Base-by-base conservation (phyloP, 2,113 vertebrate genomes). In the Lethenteron reissneri region DNA sequence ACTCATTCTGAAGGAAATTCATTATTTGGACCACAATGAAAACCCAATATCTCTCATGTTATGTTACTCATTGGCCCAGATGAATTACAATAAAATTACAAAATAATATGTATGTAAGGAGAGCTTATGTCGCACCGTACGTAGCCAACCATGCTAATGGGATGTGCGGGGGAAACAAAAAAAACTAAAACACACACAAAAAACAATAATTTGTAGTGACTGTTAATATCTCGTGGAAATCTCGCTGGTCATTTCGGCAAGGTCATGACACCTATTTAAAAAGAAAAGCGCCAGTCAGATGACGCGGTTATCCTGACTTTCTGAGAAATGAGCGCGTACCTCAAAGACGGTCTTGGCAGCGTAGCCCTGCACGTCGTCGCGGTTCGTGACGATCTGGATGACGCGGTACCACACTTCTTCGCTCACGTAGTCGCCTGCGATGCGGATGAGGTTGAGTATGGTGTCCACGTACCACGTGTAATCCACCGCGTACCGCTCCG, bases 381-480 rank as follows among this genome's bases (percentile, higher is more conserved):
- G 80, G 77, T 92, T 92, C 80, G 89, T 92, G 78, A 92, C 89
- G 0, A 92, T 92, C 82, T 92, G 89, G 73, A 92, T 88, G 77
- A 92, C 89, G 0, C 89, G 84, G 71, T 92, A 92, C 89, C 89
- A 92, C 74, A 92, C 88, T 75, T 92, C 89, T 75, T 92, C 89
- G 0, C 88, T 92, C 77, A 92, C 89, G 1, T 92, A 91, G 79
- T 92, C 89, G 0, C 89, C 89, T 1, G 89, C 89, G 0, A 92
- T 90, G 74, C 89, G 89, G 76, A 92, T 91, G 72, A 92, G 83
- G 80, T 92, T 92, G 56, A 92, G 84, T 73, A 92, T 92, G 72
- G 89, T 92, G 78, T 92, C 89, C 76, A 92, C 89, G 2, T 92
- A 92, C 89, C 89, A 92, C 72, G 88, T 90, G 76, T 92, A 92